Conservation (phyloP, 2,113 vertebrate species). For the Sander vitreus region DNA sequence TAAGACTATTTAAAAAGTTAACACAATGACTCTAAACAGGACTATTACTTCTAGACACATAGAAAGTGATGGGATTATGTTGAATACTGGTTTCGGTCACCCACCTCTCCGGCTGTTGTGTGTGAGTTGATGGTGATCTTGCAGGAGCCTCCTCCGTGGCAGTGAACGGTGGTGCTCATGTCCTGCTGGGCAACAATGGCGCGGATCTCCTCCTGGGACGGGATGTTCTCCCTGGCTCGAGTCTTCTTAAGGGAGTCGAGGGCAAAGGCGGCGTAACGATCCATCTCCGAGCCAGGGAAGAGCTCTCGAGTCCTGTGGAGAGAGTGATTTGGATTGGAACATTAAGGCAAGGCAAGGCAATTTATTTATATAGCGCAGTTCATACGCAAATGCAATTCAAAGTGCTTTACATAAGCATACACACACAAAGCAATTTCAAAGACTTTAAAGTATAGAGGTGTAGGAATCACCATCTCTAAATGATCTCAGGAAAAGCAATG, state of each 20-base stretch:
- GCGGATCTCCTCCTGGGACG: constrained; percentile 93
- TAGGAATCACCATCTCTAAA: no score
- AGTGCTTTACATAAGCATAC: no score
- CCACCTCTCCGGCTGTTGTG: constrained; percentile 97
- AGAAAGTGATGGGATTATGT: no score
- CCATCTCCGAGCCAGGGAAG: constrained; percentile 92
- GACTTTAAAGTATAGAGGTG: no score
- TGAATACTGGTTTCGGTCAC: constrained; percentile 7
- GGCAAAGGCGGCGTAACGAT: constrained; percentile 90
- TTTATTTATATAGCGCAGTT: no score
- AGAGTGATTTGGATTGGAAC: background rate
- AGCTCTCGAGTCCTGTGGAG: constrained; percentile 89
- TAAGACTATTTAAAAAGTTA: no score
- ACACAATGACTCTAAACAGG: no score
- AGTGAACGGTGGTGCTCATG: constrained; percentile 94
- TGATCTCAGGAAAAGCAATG: no score
- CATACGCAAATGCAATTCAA: no score
- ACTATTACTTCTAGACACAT: no score
- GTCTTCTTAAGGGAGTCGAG: constrained; percentile 93
- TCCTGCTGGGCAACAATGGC: constrained; percentile 92
- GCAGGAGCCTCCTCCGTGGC: constrained; percentile 97
- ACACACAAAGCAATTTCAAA: no score
- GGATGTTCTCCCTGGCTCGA: constrained; percentile 92
- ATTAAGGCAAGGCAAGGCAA: no score
- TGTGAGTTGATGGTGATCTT: constrained; percentile 97